These are phyloP conservation scores for Cybosia mesomella DNA, from an alignment of 2,888 invertebrate species.

Conservation along the genomic window DNA sequence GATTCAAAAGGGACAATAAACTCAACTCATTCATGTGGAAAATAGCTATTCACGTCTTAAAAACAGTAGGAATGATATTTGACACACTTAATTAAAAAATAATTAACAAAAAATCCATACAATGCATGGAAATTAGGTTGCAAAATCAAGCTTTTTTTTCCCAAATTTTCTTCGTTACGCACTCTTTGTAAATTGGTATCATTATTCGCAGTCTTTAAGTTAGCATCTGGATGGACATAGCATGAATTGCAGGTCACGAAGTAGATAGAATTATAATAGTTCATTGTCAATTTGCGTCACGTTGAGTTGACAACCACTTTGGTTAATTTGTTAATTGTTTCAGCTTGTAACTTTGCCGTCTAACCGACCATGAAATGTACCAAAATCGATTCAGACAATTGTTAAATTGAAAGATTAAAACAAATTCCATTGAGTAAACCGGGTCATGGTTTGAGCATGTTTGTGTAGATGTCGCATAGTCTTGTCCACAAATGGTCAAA, in stretches of 20 bases:
- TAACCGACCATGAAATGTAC: constrained; percentile 39
- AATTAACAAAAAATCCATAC: constrained; percentile 8
- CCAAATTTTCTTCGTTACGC: background rate
- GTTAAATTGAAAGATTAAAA: constrained; percentile 73
- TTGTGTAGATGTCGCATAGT: background rate
- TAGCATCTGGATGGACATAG: background rate
- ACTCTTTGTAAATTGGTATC: constrained; percentile 1
- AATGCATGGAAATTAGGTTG: background rate
- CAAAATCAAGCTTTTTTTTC: background rate
- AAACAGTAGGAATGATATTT: constrained; percentile 24
- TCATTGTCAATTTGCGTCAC: background rate
- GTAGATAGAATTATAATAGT: background rate
- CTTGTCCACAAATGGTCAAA: constrained; percentile 6
- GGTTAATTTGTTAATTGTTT: constrained; percentile 45
- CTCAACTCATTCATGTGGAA: constrained; percentile 30
- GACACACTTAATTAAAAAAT: constrained; percentile 38
- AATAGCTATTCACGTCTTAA: constrained; percentile 28
- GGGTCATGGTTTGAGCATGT: constrained; percentile 61
- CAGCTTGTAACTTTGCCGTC: constrained; percentile 29
- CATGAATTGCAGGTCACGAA: constrained; percentile 4
- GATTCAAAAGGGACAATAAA: constrained; percentile 32
- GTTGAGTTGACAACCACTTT: constrained; percentile 27
- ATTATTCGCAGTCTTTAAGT: background rate
- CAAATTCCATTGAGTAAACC: constrained; percentile 62
- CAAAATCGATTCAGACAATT: constrained; percentile 49